A percentile compares a stretch with the other conserved stretches of the same genome.
phyloP scores from a whole-genome alignment of 2,888 invertebrate species.

The Drosophila kanekoi region DNA sequence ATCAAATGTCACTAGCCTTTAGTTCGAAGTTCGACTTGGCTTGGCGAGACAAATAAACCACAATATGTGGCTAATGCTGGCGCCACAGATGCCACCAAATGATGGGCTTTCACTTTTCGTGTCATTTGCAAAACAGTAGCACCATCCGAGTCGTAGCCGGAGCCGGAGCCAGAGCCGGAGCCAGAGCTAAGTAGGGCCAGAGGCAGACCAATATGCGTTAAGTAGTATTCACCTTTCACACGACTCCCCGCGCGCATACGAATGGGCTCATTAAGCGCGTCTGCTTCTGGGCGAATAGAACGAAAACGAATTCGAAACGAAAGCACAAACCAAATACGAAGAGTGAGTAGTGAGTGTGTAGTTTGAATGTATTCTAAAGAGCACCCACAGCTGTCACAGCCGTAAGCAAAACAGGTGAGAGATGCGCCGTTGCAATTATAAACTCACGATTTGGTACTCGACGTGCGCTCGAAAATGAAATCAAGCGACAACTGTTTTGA shows the following conservation, averaged over 20 bases:
- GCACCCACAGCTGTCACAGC: constrained; percentile 16
- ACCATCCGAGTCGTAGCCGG: constrained; percentile 8
- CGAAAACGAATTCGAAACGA: constrained; percentile 47
- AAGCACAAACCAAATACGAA: constrained; percentile 44
- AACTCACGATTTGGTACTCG: constrained; percentile 63
- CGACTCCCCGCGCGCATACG: constrained; percentile 60
- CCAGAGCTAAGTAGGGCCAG: constrained; percentile 16
- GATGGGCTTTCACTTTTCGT: constrained; percentile 73
- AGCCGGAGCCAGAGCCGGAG: constrained; percentile 14
- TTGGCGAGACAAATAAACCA: constrained; percentile 51
- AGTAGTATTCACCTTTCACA: constrained; percentile 74
- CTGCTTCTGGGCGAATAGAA: constrained; percentile 55
- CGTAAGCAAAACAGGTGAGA: constrained; percentile 29
- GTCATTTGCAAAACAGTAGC: constrained; percentile 63
- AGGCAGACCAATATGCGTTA: constrained; percentile 27
- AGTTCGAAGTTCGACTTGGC: constrained; percentile 13
- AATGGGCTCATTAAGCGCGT: constrained; percentile 67
- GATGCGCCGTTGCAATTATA: constrained; percentile 70
- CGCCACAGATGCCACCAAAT: constrained; percentile 55
- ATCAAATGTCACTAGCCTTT: neutral
- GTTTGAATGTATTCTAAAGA: constrained; percentile 10
- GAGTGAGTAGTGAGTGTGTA: constrained; percentile 8
- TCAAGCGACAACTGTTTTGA: constrained; percentile 55
- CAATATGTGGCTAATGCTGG: constrained; percentile 57
- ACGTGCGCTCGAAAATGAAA: constrained; percentile 54